A percentile compares a stretch with the other conserved stretches of the same genome.
phyloP scores from a whole-genome alignment of 2,888 invertebrate genomes.

The Neocrepidodera transversa region DNA sequence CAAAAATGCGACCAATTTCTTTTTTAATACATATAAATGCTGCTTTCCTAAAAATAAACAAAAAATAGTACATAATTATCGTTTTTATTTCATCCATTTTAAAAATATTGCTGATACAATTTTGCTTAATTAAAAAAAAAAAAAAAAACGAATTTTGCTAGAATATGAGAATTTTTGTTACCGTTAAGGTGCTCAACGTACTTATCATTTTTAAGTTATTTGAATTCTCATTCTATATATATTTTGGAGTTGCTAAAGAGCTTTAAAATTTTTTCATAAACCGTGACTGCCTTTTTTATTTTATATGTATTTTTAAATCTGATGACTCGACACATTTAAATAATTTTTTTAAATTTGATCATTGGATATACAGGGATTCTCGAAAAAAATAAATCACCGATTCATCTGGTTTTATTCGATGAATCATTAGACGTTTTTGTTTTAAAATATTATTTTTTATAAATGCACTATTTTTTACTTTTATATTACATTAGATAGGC shows the following conservation, averaged over 20 bases:
- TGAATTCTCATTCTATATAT: background rate
- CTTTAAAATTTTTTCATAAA: background rate
- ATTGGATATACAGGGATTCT: background rate
- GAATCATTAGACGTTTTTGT: background rate
- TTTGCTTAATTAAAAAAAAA: no score
- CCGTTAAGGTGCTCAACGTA: slow-evolving; percentile 19
- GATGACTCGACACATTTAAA: no score
- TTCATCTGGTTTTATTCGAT: background rate
- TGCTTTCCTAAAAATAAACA: no score
- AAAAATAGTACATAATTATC: no score
- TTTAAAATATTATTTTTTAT: background rate
- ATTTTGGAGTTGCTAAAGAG: background rate
- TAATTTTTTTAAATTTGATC: background rate
- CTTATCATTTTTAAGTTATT: slow-evolving; percentile 14
- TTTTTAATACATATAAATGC: no score
- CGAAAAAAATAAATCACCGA: background rate
- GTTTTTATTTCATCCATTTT: no score
- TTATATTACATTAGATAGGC: background rate
- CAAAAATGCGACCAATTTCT: no score
- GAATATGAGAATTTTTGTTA: slow-evolving; percentile 3
- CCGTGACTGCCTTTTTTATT: background rate
- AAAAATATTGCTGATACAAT: background rate
- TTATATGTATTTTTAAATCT: background rate
- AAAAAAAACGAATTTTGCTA: background rate
- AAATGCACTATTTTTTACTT: background rate